Conservation (phyloP, 2,797 vertebrate genomes). For the Buphagus erythrorhynchus region DNA sequence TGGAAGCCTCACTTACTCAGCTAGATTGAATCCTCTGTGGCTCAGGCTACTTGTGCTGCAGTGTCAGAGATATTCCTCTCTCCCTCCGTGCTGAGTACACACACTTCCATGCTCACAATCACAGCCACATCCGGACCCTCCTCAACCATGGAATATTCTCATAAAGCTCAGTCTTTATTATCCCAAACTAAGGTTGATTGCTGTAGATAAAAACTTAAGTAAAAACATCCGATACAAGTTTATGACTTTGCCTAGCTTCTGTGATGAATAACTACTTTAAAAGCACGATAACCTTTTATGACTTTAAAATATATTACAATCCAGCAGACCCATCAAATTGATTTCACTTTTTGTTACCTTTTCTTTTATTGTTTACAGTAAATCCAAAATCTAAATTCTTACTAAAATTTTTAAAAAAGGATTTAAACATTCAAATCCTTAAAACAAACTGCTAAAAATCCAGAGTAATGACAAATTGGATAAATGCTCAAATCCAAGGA, state of each 20-base stretch:
- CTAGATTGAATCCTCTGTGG: background rate
- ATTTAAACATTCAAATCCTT: background rate
- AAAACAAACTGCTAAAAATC: background rate
- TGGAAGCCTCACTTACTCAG: constrained; percentile 17
- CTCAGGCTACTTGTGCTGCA: background rate
- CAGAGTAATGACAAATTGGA: background rate
- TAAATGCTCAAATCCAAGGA: background rate
- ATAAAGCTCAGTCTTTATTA: background rate
- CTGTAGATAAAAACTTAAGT: background rate
- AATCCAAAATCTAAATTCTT: background rate
- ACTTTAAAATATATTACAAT: background rate
- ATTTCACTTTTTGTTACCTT: background rate
- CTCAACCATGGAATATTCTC: background rate
- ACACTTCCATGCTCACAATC: background rate
- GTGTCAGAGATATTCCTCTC: background rate
- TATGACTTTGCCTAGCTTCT: background rate
- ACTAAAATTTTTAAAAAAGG: accelerated
- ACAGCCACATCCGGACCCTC: background rate
- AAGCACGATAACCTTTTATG: background rate
- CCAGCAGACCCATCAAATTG: background rate
- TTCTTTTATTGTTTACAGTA: background rate
- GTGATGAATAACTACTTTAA: background rate
- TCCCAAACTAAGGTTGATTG: background rate
- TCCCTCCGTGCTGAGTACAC: background rate
- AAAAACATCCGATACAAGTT: background rate